phyloP scores from a whole-genome alignment of 2,888 invertebrate genomes.

The Ceraclea dissimilis region DNA sequence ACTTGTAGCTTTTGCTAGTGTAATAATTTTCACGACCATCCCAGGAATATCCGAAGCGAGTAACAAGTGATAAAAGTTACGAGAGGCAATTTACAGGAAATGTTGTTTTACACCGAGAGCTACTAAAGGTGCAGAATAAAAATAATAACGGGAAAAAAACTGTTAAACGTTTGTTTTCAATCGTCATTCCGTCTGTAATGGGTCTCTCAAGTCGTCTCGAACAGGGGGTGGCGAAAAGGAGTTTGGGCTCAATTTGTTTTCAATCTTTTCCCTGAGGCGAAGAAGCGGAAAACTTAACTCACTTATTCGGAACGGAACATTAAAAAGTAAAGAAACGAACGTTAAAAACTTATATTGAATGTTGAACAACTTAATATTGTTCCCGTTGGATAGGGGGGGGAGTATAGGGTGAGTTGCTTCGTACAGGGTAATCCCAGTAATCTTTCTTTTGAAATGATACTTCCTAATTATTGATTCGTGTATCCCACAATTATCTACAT shows the following conservation, averaged over 20 bases:
- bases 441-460: too few relatives aligned
- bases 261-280: conserved; percentile 21
- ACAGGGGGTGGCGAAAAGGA: not conserved
- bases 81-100: not conserved
- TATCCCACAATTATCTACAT: too few relatives aligned
- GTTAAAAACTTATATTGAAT: conserved; percentile 22
- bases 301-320: conserved; percentile 22
- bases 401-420: too few relatives aligned
- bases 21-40: too few relatives aligned
- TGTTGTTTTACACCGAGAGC: not conserved
- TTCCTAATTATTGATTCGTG: too few relatives aligned
- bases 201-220: not conserved
- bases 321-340: conserved; percentile 22
- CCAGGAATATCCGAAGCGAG: too few relatives aligned
- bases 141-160: not conserved
- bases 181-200: not conserved
- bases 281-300: conserved; percentile 22
- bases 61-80: not conserved
- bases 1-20: too few relatives aligned
- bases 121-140: not conserved
- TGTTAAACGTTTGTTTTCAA: conserved; percentile 1
- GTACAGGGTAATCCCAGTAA: too few relatives aligned
- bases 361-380: conserved; percentile 20
- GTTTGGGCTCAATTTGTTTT: conserved; percentile 23
- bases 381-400: not conserved